These are phyloP conservation scores for Sycophaga agraensis DNA, from an alignment of 1,140 invertebrate genomes.

Conservation along the genomic window DNA sequence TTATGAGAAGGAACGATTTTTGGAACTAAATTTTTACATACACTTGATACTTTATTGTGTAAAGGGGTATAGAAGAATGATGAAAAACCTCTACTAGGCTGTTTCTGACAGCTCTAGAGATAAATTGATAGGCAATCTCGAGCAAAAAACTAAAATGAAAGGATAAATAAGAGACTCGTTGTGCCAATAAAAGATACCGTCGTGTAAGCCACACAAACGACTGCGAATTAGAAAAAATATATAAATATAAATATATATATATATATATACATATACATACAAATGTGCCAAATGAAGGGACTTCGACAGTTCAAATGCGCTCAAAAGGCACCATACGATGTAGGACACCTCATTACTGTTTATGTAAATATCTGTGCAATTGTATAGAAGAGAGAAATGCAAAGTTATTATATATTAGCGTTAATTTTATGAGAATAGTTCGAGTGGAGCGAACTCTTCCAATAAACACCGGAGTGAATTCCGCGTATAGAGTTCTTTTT, in stretches of 20 bases:
- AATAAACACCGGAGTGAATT: slow-evolving; percentile 6
- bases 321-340: slow-evolving; percentile 48
- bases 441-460: slow-evolving; percentile 18
- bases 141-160: slow-evolving; percentile 2
- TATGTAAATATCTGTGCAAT: slow-evolving; percentile 59
- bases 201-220: slow-evolving; percentile 20
- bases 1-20: slow-evolving; percentile 16
- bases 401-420: slow-evolving; percentile 36
- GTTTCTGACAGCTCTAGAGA: slow-evolving; percentile 7
- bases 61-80: background rate
- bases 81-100: background rate
- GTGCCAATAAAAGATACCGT: slow-evolving; percentile 30
- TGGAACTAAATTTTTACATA: slow-evolving; percentile 31
- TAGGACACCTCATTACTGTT: slow-evolving; percentile 47
- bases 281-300: slow-evolving; percentile 41
- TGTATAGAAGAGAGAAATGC: slow-evolving; percentile 50
- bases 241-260: slow-evolving; percentile 14
- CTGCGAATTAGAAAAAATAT: slow-evolving; percentile 21
- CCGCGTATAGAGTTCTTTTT: background rate
- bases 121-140: slow-evolving; percentile 15
- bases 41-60: slow-evolving; percentile 23
- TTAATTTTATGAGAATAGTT: slow-evolving; percentile 34
- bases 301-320: slow-evolving; percentile 45
- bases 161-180: slow-evolving; percentile 22
- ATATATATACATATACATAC: slow-evolving; percentile 5